Evolutionary conservation across 1,140 invertebrate genomes (phyloP).

Genomic region (Glossosoma conforme): DNA sequence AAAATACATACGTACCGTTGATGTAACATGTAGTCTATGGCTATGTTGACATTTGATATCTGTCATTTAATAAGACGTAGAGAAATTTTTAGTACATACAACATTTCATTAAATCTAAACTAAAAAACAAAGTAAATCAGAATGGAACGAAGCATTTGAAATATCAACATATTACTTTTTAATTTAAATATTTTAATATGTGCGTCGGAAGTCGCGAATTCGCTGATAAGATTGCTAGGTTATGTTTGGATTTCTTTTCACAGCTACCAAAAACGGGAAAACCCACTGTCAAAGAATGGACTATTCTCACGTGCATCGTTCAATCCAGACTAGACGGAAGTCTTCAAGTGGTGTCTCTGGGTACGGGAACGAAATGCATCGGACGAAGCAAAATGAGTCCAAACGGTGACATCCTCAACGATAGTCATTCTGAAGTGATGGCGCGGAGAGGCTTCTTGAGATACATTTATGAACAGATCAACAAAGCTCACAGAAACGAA

Average conservation of each 20-base stretch:
- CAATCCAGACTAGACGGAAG: conserved; percentile 5
- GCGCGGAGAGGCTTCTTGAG: conserved; percentile 75
- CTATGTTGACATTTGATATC: too few species aligned
- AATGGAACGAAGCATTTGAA: too few species aligned
- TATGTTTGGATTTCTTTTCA: conserved; percentile 15
- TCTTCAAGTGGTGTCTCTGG: conserved; percentile 67
- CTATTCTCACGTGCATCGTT: conserved; percentile 19
- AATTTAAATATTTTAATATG: too few species aligned
- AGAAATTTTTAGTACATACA: too few species aligned
- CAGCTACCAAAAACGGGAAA: conserved; percentile 21
- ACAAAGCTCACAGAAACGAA: conserved; percentile 37
- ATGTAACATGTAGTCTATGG: too few species aligned
- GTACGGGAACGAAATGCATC: conserved; percentile 89
- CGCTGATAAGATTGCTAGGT: conserved; percentile 2
- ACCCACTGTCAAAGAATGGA: conserved; percentile 18
- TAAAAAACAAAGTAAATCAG: too few species aligned
- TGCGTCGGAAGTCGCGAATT: conserved; percentile 7
- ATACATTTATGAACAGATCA: conserved; percentile 67
- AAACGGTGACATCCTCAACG: conserved; percentile 71
- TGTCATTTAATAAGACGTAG: too few species aligned
- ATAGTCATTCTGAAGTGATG: conserved; percentile 89
- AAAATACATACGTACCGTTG: too few species aligned
- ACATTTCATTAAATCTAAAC: too few species aligned
- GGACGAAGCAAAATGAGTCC: conserved; percentile 63
- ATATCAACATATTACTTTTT: too few species aligned